Conservation (phyloP, 2,113 vertebrate genomes). For the Motacilla alba region DNA sequence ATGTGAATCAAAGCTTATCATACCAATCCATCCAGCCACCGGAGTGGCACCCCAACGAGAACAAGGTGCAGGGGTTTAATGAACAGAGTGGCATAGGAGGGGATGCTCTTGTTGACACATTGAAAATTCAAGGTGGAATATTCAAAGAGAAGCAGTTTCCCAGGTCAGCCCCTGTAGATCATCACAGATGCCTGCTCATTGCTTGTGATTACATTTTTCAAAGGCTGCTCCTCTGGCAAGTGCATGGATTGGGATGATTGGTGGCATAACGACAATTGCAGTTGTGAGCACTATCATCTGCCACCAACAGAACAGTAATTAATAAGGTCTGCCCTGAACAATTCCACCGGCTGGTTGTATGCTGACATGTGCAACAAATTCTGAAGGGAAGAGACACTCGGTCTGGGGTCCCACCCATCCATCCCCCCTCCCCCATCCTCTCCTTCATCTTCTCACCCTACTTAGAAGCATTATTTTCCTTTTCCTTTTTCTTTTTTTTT, state of each 20-base stretch:
- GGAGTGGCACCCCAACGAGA: not conserved
- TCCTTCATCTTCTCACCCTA: not conserved
- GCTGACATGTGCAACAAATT: conserved; percentile 28
- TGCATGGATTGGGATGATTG: not conserved
- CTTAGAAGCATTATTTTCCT: not conserved
- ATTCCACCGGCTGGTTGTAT: not conserved
- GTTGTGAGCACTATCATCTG: not conserved
- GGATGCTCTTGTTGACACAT: not conserved
- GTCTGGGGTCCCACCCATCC: not conserved
- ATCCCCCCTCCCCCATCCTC: not conserved
- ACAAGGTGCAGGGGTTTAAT: not conserved
- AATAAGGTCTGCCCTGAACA: conserved; percentile 22
- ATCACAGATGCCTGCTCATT: not conserved
- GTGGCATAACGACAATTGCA: not conserved
- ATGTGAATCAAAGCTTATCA: not conserved
- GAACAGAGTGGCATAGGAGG: not conserved
- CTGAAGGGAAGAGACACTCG: not conserved
- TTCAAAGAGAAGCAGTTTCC: not conserved
- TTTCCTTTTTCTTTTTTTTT: too few species aligned
- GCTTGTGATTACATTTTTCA: not conserved
- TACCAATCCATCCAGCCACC: not conserved
- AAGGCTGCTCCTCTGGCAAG: not conserved
- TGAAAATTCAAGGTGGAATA: not conserved
- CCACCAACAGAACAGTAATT: conserved; percentile 17
- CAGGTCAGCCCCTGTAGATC: not conserved